Evolutionary conservation across 2,888 invertebrate species (phyloP).

Genomic region (Catocala sponsa): DNA sequence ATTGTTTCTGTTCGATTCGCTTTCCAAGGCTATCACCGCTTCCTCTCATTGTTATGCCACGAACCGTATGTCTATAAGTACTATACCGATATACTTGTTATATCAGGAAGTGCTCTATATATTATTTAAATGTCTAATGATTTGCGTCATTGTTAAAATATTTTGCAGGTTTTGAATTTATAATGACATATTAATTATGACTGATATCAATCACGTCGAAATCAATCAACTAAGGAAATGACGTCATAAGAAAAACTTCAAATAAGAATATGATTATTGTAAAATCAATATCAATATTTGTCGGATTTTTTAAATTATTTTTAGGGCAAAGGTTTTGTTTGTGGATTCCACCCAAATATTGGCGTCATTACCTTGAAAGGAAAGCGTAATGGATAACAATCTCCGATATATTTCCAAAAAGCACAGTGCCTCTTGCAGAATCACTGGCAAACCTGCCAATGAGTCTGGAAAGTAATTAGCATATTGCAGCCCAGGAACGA

Average conservation of each 20-base stretch:
- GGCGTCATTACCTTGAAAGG: too few species aligned
- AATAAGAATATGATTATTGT: background rate
- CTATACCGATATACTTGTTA: conserved; percentile 46
- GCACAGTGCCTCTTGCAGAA: too few species aligned
- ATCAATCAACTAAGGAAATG: conserved; percentile 17
- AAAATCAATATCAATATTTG: too few species aligned
- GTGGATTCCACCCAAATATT: too few species aligned
- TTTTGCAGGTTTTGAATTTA: conserved; percentile 36
- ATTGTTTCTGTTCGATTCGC: conserved; percentile 26
- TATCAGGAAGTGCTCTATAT: conserved; percentile 58
- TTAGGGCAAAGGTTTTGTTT: too few species aligned
- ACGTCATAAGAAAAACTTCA: background rate
- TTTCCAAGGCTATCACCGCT: conserved; percentile 45
- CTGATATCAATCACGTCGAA: conserved; percentile 18
- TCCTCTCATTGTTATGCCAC: conserved; percentile 48
- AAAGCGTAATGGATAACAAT: too few species aligned
- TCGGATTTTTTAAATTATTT: too few species aligned
- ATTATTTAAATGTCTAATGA: conserved; percentile 36
- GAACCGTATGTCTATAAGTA: conserved; percentile 18
- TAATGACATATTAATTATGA: conserved; percentile 36
- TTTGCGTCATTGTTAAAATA: conserved; percentile 43
- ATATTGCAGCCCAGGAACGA: too few species aligned
- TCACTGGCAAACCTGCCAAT: too few species aligned
- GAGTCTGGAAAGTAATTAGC: too few species aligned
- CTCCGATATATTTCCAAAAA: too few species aligned